Base-by-base conservation (phyloP, 37 sponge, comb jelly and placozoan genomes). In the Bolinopsis microptera region DNA sequence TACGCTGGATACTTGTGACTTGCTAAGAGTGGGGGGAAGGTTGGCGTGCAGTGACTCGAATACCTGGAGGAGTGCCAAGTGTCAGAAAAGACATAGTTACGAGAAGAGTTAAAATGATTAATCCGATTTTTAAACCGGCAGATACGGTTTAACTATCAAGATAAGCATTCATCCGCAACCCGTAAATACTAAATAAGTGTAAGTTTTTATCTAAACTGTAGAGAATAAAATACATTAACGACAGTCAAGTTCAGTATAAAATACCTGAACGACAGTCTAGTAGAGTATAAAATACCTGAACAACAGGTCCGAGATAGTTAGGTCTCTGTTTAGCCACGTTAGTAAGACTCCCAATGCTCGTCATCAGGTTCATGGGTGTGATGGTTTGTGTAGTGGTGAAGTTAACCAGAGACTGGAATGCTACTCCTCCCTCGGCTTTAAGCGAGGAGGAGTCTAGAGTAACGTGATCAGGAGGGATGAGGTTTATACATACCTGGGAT, bases 1-100 rank as follows among this genome's bases (percentile, higher is more conserved):
- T 26, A 97, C 94, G 95, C 96, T 98, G 90, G 92, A 94, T 18
- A 95, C 94, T 80, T 98, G 98, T 21, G 97, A 97, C 0, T 96
- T 95, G 40, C 95, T 94, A 92, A 95, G 96, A 35, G 94, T 94
- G 31, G 96, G 95, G n/a, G 97, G 97, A 13, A 97, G 94, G 83
- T 97, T 97, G n/a, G 95, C 97, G 95, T 69, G 35, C 41, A 83
- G 41, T 2, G 76, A 41, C 61, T 31, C 35, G 31, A 82, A 82
- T 9, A 82, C 75, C 75, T 72, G 75, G 18, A 72, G 18, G 5
- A 23, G 75, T n/a, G n/a, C n/a, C n/a, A 21, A 21, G 13, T 67
- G 68, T 67, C 21, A 22, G 13, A 13, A 67, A 21, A 22, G 68
- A 67, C 21, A 21, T 67, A 67, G n/a, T n/a, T n/a, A n/a, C n/a